Percentiles rank a stretch among this genome's conserved stretches.
phyloP scores from a whole-genome alignment of 1,140 invertebrate genomes.

The Pteromalus puparum region DNA sequence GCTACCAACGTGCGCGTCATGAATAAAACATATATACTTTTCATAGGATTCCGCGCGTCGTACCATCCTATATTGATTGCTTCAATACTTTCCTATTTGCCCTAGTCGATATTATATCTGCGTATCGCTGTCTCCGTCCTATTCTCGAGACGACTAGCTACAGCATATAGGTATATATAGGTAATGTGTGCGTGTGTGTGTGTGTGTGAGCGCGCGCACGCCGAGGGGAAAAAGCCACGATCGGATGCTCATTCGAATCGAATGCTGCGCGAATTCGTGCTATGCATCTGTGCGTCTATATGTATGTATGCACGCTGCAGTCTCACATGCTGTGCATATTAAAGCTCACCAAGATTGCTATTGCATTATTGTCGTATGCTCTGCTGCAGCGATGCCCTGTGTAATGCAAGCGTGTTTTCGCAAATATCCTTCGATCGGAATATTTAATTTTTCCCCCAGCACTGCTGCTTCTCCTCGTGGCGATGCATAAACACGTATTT shows the following conservation, averaged over 20 bases:
- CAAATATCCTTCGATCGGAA: too few relatives aligned
- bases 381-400: too few relatives aligned
- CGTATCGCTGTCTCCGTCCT: background rate
- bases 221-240: background rate
- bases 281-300: background rate
- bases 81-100: slow-evolving; percentile 13
- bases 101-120: background rate
- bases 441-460: too few relatives aligned
- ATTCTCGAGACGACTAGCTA: background rate
- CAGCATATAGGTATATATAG: background rate
- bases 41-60: slow-evolving; percentile 8
- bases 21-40: slow-evolving; percentile 31
- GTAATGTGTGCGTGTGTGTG: background rate
- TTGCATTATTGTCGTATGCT: background rate
- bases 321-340: background rate
- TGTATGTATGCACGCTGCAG: background rate
- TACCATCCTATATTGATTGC: background rate
- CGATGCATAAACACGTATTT: too few relatives aligned
- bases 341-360: background rate
- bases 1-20: background rate
- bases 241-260: background rate
- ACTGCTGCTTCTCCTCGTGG: too few relatives aligned
- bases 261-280: slow-evolving; percentile 2
- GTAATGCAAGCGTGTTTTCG: too few relatives aligned
- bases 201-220: too few relatives aligned